A percentile compares a stretch with the other conserved stretches of the same genome.
Conservation (phyloP, 2,888 invertebrate species). For the Campoletis raptor region DNA sequence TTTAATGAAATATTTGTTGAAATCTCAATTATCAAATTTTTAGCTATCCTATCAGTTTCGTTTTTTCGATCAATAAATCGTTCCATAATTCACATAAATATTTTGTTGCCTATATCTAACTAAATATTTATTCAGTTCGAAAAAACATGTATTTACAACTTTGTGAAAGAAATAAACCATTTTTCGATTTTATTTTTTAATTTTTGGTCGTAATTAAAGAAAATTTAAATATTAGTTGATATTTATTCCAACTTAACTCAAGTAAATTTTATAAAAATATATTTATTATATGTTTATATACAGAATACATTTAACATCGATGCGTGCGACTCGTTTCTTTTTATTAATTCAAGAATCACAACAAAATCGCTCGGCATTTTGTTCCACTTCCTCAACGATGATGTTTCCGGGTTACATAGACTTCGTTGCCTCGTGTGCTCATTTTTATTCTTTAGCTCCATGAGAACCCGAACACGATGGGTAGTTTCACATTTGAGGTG, state of each 20-base stretch:
- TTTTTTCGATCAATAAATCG: too few species aligned
- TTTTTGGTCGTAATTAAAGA: background rate
- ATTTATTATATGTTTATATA: background rate
- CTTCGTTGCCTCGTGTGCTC: background rate
- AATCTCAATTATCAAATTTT: too few species aligned
- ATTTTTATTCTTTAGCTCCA: conserved; percentile 11
- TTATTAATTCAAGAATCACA: conserved; percentile 35
- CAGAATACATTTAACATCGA: background rate
- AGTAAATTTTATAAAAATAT: background rate
- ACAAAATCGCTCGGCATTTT: conserved; percentile 45
- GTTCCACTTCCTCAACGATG: conserved; percentile 46
- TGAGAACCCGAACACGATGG: conserved; percentile 26
- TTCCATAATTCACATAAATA: too few species aligned
- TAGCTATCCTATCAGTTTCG: too few species aligned
- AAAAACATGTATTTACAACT: too few species aligned
- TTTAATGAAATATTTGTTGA: too few species aligned
- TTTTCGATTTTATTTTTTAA: background rate
- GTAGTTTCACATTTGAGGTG: conserved; percentile 10
- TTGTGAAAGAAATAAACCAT: background rate
- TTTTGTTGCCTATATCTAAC: too few species aligned
- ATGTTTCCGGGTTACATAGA: conserved; percentile 53
- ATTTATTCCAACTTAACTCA: background rate
- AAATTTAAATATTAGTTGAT: background rate
- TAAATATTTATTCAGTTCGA: too few species aligned
- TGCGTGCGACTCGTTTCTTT: conserved; percentile 37